phyloP scores from a whole-genome alignment of 2,888 invertebrate species.

The Agrochola macilenta region DNA sequence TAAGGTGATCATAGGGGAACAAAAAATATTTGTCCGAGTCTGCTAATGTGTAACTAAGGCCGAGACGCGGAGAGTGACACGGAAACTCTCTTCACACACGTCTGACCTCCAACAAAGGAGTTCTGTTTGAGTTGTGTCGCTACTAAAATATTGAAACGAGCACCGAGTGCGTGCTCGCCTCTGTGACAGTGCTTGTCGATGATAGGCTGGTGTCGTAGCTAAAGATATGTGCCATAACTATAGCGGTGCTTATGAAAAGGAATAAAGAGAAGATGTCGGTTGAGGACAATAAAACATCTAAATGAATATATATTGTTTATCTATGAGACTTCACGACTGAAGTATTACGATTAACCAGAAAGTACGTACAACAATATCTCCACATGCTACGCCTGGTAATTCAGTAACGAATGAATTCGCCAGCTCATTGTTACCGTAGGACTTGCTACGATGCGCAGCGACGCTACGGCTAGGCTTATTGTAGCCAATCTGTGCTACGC shows the following conservation, averaged over 20 bases:
- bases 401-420: background rate
- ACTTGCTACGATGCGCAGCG: constrained; percentile 32
- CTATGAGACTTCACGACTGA: background rate
- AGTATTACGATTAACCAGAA: background rate
- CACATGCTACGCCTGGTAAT: background rate
- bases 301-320: background rate
- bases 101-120: constrained; percentile 89
- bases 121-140: constrained; percentile 87
- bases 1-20: constrained; percentile 86
- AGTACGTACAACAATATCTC: background rate
- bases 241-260: background rate
- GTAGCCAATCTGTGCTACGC: constrained; percentile 48
- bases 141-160: constrained; percentile 90
- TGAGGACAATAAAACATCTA: background rate
- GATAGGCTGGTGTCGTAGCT: constrained; percentile 67
- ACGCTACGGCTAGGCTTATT: constrained; percentile 31
- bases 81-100: constrained; percentile 90
- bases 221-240: constrained; percentile 54
- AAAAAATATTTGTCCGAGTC: constrained; percentile 87
- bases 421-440: constrained; percentile 4
- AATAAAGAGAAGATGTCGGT: background rate
- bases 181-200: constrained; percentile 77
- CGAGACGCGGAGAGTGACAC: constrained; percentile 85
- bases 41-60: constrained; percentile 88
- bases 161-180: constrained; percentile 83